Base-by-base conservation (phyloP, 2,888 invertebrate species). In the Dasypolia templi region DNA sequence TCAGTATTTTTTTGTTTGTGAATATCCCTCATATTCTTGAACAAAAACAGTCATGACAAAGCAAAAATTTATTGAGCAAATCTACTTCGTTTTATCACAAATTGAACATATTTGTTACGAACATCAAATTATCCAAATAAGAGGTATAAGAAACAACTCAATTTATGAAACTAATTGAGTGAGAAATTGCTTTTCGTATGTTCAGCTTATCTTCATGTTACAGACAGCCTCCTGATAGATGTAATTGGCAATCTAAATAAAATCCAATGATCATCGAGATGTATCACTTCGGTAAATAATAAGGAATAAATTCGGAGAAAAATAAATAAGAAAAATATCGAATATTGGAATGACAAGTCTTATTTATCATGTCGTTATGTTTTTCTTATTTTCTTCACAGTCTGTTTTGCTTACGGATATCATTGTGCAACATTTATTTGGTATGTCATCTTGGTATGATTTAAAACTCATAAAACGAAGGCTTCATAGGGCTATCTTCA, bases 101-200 rank as follows among this genome's bases (percentile, higher is more conserved):
- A 79, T 66, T 44, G 35, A 46, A 61, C 49, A 62, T 44, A 62
- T 66, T 66, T 64, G 42, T 64, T 42, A 19, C 44, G 19, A 35
- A 65, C 56, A 35, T 68, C 58, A 79, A 75, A 75, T 71, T 71
- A 68, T 55, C 22, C 12, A 59, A 75, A 74, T 71, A 65, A 46
- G n/a, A n/a, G 35, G 12, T 62, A 72, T 49, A 72, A 44, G 65
- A 79, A 81, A 83, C 77, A 84, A 86, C 86, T 82, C 84, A 74
- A 88, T 85, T 75, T 81, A 76, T 59, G 29, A 17, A 83, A 61
- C 72, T 85, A 89, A 87, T 86, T 85, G 86, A 79, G 75, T 83
- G 79, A 75, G 76, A 86, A 86, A 89, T 89, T 88, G 84, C 83
- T 81, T 86, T 75, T 70, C 72, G 68, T 68, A 49, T 76, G 42